Evolutionary conservation across 2,888 invertebrate species (phyloP).

Genomic region (Scrobipalpa costella): DNA sequence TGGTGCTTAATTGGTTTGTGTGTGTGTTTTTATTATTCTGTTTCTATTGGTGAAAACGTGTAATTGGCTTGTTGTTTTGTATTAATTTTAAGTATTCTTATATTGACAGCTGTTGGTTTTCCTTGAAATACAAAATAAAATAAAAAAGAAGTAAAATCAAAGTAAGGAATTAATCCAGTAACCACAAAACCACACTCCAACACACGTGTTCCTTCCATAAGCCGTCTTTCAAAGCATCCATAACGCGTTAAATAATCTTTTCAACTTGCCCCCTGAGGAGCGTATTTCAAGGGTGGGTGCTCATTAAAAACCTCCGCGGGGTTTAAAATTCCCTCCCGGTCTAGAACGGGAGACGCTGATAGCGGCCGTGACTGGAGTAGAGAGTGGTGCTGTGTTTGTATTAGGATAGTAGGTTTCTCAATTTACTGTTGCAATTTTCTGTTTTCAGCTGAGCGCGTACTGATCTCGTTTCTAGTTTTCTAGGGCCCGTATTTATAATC

Average conservation of each 20-base stretch:
- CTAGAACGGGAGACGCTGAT: constrained; percentile 50
- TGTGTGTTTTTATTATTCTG: too few species aligned
- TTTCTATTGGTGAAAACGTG: too few species aligned
- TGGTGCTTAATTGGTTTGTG: too few species aligned
- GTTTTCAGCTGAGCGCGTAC: too few species aligned
- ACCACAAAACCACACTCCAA: background rate
- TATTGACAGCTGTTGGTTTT: too few species aligned
- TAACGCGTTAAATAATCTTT: constrained; percentile 15
- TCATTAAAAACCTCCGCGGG: constrained; percentile 44
- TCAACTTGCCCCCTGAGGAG: background rate
- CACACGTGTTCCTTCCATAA: background rate
- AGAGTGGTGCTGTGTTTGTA: constrained; percentile 38
- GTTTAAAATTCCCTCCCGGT: constrained; percentile 36
- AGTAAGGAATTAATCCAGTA: background rate
- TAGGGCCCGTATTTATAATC: too few species aligned
- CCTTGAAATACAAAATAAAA: too few species aligned
- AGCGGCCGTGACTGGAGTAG: constrained; percentile 49
- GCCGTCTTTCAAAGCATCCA: background rate
- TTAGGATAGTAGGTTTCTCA: background rate
- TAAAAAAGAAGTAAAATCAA: too few species aligned
- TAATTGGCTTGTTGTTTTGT: too few species aligned
- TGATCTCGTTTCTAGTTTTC: too few species aligned
- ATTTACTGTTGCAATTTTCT: constrained; percentile 11
- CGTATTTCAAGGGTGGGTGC: constrained; percentile 26
- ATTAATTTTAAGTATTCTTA: too few species aligned